These are phyloP conservation scores for Margaritifera margaritifera DNA, from an alignment of 2,888 invertebrate genomes.

Conservation along the genomic window DNA sequence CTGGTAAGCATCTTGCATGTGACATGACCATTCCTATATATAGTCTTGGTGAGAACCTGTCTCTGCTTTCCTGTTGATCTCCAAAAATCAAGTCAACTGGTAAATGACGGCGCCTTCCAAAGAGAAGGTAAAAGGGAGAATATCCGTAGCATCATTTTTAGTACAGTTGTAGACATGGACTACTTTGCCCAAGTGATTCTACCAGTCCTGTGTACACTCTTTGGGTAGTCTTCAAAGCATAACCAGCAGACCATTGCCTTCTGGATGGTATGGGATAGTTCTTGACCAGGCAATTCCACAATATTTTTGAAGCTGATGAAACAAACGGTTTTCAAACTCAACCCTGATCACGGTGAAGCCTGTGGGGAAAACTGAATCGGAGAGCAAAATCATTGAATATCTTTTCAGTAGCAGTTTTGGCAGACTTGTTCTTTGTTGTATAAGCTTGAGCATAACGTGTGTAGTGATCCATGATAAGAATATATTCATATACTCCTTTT, in stretches of 20 bases:
- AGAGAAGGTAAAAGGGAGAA: slow-evolving; percentile 11
- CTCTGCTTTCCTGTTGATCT: neutral
- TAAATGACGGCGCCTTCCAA: slow-evolving; percentile 7
- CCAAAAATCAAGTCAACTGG: slow-evolving; percentile 18
- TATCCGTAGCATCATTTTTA: slow-evolving; percentile 11
- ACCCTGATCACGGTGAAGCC: slow-evolving; percentile 20
- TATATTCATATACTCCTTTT: slow-evolving; percentile 16
- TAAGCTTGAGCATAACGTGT: slow-evolving; percentile 16
- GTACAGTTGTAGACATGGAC: slow-evolving; percentile 22
- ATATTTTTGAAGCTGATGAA: slow-evolving; percentile 1
- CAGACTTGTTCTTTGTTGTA: slow-evolving; percentile 18
- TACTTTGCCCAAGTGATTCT: slow-evolving; percentile 12
- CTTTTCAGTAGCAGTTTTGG: slow-evolving; percentile 11
- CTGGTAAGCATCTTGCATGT: too few species aligned
- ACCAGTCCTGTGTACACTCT: slow-evolving; percentile 16
- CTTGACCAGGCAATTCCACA: slow-evolving; percentile 9
- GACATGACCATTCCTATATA: too few species aligned
- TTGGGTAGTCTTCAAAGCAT: slow-evolving; percentile 18
- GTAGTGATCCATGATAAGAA: slow-evolving; percentile 18
- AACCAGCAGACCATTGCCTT: slow-evolving; percentile 16
- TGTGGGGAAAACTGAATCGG: slow-evolving; percentile 10
- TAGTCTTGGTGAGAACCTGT: neutral
- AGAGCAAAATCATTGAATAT: slow-evolving; percentile 18
- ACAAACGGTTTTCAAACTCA: slow-evolving; percentile 15
- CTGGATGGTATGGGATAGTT: slow-evolving; percentile 22